These are phyloP conservation scores for Catalaphyllia jardinei DNA, from an alignment of 64 coral and sea anemone species.

Conservation along the genomic window DNA sequence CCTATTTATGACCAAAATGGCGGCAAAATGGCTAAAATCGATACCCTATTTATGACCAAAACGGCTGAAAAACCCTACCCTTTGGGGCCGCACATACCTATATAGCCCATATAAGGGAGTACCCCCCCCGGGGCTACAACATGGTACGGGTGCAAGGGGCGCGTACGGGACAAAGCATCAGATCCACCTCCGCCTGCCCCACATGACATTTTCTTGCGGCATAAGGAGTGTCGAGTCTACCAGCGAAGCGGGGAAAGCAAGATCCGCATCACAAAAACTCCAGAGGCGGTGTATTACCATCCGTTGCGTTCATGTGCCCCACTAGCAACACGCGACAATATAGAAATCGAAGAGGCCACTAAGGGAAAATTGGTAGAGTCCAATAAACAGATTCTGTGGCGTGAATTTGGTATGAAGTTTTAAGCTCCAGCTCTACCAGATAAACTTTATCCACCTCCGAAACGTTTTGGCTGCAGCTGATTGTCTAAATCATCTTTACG, in stretches of 20 bases:
- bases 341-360: background rate
- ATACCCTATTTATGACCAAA: no score
- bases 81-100: no score
- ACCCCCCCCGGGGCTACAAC: no score
- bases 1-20: no score
- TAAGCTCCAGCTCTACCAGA: no score
- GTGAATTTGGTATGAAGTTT: background rate
- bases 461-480: no score
- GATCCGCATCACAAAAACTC: slow-evolving; percentile 25
- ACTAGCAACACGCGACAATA: background rate
- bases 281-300: slow-evolving; percentile 30
- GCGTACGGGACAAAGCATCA: background rate
- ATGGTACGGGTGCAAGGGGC: no score
- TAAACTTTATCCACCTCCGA: no score
- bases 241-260: slow-evolving; percentile 19
- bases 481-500: no score
- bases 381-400: slow-evolving; percentile 2
- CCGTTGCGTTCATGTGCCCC: slow-evolving; percentile 16
- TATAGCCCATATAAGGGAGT: no score
- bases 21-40: no score
- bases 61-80: no score
- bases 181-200: slow-evolving; percentile 49
- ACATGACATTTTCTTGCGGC: slow-evolving; percentile 50
- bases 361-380: slow-evolving; percentile 13
- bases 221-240: slow-evolving; percentile 37